phyloP scores from a whole-genome alignment of 2,113 vertebrate genomes.

The Enhydra lutris region DNA sequence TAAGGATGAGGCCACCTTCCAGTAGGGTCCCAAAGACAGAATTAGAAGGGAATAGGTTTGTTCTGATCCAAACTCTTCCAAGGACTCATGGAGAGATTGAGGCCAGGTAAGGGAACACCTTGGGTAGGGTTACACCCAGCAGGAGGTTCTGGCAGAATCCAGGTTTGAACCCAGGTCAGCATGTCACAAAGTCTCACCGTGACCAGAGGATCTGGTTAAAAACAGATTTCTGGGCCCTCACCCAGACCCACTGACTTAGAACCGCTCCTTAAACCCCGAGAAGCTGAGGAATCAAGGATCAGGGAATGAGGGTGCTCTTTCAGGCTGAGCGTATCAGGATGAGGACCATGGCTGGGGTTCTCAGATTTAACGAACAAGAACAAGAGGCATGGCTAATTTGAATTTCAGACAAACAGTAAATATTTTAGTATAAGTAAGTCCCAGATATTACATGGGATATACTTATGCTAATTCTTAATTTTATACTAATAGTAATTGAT shows the following conservation, averaged over 20 bases:
- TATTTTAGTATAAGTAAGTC: neutral
- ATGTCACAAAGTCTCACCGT: neutral
- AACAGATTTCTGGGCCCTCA: neutral
- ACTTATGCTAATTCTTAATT: neutral
- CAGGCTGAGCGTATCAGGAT: neutral
- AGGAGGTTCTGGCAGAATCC: neutral
- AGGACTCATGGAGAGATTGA: neutral
- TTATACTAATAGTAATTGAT: neutral
- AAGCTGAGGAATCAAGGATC: neutral
- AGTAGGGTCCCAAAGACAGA: neutral
- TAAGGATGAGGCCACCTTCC: neutral
- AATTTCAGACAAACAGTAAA: neutral
- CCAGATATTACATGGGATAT: neutral
- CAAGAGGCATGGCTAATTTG: neutral
- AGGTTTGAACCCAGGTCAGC: neutral
- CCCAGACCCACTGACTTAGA: neutral
- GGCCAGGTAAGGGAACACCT: neutral
- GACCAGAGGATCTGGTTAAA: neutral
- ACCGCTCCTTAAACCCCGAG: neutral
- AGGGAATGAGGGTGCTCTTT: too few relatives aligned
- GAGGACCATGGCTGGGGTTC: neutral
- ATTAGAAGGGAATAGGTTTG: neutral
- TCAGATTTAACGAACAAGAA: neutral
- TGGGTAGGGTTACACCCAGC: neutral
- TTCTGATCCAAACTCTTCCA: neutral